A percentile compares a stretch with the other conserved stretches of the same genome.
These are phyloP conservation scores for Narcine bancroftii DNA, from an alignment of 2,113 vertebrate genomes.

Conservation along the genomic window DNA sequence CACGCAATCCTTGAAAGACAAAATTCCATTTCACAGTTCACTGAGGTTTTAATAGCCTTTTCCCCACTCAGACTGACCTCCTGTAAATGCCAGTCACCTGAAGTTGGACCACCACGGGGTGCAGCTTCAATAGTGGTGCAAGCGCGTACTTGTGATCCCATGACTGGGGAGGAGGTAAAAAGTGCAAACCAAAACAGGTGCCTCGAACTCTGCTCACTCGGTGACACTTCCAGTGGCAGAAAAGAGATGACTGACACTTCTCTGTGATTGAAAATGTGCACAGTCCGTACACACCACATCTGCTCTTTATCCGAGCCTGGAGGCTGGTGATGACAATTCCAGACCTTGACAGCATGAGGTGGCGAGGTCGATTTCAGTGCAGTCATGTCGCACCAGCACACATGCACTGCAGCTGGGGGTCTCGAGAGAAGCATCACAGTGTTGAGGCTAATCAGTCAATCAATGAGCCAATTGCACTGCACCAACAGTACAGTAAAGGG, in stretches of 20 bases:
- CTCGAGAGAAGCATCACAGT: conserved; percentile 19
- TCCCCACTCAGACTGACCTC: background rate
- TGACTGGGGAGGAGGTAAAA: background rate
- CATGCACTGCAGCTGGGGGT: background rate
- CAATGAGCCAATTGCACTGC: conserved; percentile 4
- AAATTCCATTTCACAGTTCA: background rate
- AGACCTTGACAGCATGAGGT: background rate
- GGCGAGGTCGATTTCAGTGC: background rate
- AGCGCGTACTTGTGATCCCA: background rate
- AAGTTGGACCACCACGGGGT: background rate
- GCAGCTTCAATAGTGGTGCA: background rate
- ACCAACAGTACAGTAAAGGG: conserved; percentile 7
- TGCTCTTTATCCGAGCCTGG: background rate
- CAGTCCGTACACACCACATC: background rate
- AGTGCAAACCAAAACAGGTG: background rate
- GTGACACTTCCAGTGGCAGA: background rate
- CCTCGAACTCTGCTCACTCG: background rate
- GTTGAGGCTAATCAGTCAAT: conserved; percentile 34
- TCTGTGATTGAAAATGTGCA: background rate
- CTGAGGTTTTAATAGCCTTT: background rate
- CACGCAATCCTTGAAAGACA: background rate
- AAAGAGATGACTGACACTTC: background rate
- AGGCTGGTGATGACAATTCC: background rate
- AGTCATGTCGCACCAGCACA: background rate
- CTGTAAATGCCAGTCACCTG: background rate